Percentiles rank a stretch among this genome's conserved stretches.
These are phyloP conservation scores for Collichthys lucidus DNA, from an alignment of 2,113 vertebrate species.

Conservation along the genomic window DNA sequence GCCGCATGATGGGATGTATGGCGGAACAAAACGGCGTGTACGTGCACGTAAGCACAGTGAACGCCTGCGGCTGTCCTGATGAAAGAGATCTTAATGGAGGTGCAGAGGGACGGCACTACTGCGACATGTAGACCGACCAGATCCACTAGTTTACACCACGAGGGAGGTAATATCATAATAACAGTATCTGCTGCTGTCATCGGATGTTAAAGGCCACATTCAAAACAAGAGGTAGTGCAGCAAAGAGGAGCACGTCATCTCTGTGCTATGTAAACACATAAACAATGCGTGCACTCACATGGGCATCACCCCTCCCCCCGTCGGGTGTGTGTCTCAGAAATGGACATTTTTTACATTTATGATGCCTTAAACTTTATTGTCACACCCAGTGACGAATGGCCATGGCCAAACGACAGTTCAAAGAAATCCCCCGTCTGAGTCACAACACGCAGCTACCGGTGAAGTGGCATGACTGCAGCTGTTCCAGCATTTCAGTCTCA, in stretches of 20 bases:
- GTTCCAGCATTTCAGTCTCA: conserved; percentile 3
- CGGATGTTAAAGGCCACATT: not conserved
- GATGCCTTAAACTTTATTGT: conserved; percentile 13
- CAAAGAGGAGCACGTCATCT: not conserved
- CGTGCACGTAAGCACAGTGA: conserved; percentile 52
- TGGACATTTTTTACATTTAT: not conserved
- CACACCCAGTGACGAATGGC: conserved; percentile 21
- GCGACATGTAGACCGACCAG: conserved; percentile 37
- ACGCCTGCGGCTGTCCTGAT: conserved; percentile 6
- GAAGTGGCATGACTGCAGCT: conserved; percentile 31
- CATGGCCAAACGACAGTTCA: conserved; percentile 39
- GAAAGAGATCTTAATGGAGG: not conserved
- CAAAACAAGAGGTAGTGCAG: not conserved
- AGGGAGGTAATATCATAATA: not conserved
- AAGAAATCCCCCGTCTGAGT: conserved; percentile 52
- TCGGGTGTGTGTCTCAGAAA: not conserved
- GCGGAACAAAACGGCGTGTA: conserved; percentile 24
- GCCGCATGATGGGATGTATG: not conserved
- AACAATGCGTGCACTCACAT: not conserved
- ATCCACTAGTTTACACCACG: conserved; percentile 27
- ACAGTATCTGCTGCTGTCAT: not conserved
- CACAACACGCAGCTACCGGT: conserved; percentile 3
- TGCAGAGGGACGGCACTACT: not conserved
- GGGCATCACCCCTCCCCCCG: not conserved
- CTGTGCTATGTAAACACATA: not conserved